These are phyloP conservation scores for Batillaria attramentaria DNA, from an alignment of 1,140 invertebrate species.

Conservation along the genomic window DNA sequence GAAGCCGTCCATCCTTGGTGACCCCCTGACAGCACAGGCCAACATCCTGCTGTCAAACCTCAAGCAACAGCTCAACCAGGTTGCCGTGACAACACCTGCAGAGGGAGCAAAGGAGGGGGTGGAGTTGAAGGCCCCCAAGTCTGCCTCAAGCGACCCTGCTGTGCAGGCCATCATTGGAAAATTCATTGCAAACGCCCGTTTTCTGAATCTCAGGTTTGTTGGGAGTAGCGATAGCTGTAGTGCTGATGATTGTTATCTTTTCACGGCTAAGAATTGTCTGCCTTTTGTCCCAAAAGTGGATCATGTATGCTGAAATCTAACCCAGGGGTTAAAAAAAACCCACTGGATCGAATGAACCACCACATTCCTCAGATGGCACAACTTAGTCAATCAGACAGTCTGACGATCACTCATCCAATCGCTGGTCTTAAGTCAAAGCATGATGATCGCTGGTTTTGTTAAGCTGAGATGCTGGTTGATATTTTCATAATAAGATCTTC, in stretches of 20 bases:
- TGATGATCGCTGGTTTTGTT: too few species aligned
- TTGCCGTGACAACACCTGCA: not conserved
- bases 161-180: slow-evolving; percentile 16
- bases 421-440: not conserved
- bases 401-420: not conserved
- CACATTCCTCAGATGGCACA: too few species aligned
- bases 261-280: too few species aligned
- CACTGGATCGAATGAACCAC: too few species aligned
- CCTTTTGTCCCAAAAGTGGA: too few species aligned
- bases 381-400: not conserved
- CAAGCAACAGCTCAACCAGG: slow-evolving; percentile 54
- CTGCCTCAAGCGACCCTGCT: not conserved
- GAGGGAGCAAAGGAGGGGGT: not conserved
- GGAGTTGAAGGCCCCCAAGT: not conserved
- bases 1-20: slow-evolving; percentile 61
- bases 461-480: too few species aligned
- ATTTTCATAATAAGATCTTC: too few species aligned
- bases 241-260: too few species aligned
- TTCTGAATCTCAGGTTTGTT: slow-evolving; percentile 45
- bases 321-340: too few species aligned
- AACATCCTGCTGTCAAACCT: slow-evolving; percentile 60
- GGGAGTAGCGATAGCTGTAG: too few species aligned
- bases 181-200: slow-evolving; percentile 42
- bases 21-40: slow-evolving; percentile 63
- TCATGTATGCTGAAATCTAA: too few species aligned